phyloP scores from a whole-genome alignment of 64 coral and sea anemone species.

The Actinia tenebrosa region DNA sequence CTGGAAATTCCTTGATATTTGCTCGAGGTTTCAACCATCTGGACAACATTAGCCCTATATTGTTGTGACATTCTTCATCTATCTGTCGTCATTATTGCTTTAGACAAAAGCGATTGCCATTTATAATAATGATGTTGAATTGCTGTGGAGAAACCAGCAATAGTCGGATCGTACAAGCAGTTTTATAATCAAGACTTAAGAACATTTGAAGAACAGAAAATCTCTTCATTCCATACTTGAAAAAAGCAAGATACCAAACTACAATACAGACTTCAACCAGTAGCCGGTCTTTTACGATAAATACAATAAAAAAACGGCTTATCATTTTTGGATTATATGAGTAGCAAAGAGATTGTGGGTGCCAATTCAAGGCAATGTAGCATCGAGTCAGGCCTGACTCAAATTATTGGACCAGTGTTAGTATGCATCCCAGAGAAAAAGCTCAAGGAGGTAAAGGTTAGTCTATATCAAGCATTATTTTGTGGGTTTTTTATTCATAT shows the following conservation, averaged over 20 bases:
- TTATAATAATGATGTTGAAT: neutral
- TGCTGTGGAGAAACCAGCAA: conserved; percentile 2
- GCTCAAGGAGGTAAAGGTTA: neutral
- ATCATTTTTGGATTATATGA: conserved; percentile 34
- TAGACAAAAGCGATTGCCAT: conserved; percentile 9
- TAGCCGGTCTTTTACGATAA: neutral
- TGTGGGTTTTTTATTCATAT: neutral
- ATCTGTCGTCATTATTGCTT: neutral
- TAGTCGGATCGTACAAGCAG: neutral
- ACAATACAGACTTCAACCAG: neutral
- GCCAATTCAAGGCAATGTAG: conserved; percentile 40
- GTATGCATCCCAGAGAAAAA: conserved; percentile 44
- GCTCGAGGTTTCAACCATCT: neutral
- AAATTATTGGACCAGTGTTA: conserved; percentile 48
- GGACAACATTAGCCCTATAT: neutral
- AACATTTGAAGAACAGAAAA: conserved; percentile 5
- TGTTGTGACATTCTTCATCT: neutral
- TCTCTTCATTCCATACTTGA: neutral
- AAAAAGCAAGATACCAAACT: neutral
- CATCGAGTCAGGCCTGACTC: conserved; percentile 50
- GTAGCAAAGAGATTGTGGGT: conserved; percentile 32
- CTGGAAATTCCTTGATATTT: neutral
- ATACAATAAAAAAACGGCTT: neutral
- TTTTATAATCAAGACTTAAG: neutral
- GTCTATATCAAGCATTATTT: neutral